Conservation (phyloP, 2,113 vertebrate genomes). For the Apistogramma diplotaenia region DNA sequence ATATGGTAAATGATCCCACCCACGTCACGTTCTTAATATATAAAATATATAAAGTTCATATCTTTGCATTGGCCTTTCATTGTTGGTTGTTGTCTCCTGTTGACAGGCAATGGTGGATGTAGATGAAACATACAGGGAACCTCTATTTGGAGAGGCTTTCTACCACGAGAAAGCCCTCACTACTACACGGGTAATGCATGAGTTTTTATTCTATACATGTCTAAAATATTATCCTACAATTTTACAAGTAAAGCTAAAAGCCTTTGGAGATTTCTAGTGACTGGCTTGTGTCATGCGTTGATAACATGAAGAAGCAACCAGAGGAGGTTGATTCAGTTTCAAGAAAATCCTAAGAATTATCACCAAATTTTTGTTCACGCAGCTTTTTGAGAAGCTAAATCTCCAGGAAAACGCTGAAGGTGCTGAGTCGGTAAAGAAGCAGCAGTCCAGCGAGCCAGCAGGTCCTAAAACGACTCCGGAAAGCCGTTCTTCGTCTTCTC, state of each 20-base stretch:
- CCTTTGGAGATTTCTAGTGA: background rate
- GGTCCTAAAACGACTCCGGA: background rate
- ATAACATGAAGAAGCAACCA: background rate
- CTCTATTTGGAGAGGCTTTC: conserved; percentile 88
- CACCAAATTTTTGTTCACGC: background rate
- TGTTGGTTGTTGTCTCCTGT: background rate
- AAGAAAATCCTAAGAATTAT: background rate
- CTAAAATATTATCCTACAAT: background rate
- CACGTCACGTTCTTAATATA: background rate
- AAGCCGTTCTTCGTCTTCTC: conserved; percentile 16
- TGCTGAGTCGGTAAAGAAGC: background rate
- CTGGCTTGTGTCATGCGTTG: background rate
- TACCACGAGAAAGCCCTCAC: conserved; percentile 92
- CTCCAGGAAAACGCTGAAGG: conserved; percentile 79
- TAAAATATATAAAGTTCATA: background rate
- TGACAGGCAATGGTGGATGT: conserved; percentile 94
- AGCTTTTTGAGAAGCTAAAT: conserved; percentile 92
- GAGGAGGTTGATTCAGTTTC: too few species aligned
- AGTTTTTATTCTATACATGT: background rate
- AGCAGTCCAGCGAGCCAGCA: background rate
- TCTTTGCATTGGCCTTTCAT: background rate
- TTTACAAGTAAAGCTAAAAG: background rate
- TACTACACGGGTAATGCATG: conserved; percentile 82
- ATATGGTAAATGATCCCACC: conserved; percentile 82
- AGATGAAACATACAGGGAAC: conserved; percentile 95